phyloP scores from a whole-genome alignment of 2,113 vertebrate genomes.

The Aegypius monachus region DNA sequence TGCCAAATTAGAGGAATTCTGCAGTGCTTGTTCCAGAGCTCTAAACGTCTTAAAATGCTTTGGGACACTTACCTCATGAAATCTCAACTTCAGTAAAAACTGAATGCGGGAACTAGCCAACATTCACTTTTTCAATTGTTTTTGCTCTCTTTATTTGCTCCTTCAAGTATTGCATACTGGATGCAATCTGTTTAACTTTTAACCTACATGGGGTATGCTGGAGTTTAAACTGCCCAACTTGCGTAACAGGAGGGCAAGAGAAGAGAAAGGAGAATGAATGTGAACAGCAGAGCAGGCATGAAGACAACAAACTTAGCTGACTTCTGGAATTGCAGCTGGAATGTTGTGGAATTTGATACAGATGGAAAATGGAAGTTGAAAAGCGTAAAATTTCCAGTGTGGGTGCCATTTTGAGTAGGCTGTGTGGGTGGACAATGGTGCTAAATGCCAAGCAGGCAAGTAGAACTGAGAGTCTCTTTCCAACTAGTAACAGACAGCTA shows the following conservation, averaged over 20 bases:
- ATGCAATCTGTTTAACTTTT: not conserved
- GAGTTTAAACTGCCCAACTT: not conserved
- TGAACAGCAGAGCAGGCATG: not conserved
- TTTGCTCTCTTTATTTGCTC: not conserved
- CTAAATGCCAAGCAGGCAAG: slow-evolving; percentile 37
- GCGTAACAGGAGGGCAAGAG: not conserved
- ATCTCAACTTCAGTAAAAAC: not conserved
- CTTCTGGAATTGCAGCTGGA: slow-evolving; percentile 28
- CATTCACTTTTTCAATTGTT: not conserved
- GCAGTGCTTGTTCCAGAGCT: not conserved
- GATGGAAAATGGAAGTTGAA: slow-evolving; percentile 33
- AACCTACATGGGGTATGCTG: not conserved
- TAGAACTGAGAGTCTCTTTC: not conserved
- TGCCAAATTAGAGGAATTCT: not conserved
- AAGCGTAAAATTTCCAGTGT: slow-evolving; percentile 23
- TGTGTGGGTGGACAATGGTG: slow-evolving; percentile 36
- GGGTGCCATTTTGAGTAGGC: slow-evolving; percentile 45
- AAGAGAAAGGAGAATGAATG: not conserved
- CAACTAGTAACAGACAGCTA: not conserved
- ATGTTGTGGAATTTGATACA: slow-evolving; percentile 52
- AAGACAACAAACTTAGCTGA: not conserved
- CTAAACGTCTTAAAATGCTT: not conserved
- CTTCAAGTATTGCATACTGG: not conserved
- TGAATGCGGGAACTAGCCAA: not conserved
- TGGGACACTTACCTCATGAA: not conserved